Percentiles rank a stretch among this genome's conserved stretches.
These are phyloP conservation scores for Fabriciana adippe DNA, from an alignment of 2,888 invertebrate species.

Conservation along the genomic window DNA sequence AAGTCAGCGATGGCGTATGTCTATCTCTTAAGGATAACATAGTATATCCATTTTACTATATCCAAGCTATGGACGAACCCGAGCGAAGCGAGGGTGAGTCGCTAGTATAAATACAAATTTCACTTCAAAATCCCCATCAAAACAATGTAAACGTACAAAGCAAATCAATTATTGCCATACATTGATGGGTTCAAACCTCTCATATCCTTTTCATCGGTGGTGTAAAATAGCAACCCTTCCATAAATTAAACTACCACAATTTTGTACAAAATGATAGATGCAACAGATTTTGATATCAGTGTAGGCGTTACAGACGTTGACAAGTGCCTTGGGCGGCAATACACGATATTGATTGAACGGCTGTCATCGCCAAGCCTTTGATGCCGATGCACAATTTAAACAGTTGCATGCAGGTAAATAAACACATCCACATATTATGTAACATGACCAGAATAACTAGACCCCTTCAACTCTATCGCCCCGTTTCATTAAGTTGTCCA, in stretches of 20 bases:
- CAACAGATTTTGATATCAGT: conserved; percentile 16
- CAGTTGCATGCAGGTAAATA: conserved; percentile 16
- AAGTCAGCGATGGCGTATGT: too few species aligned
- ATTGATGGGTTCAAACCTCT: neutral
- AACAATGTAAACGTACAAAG: too few species aligned
- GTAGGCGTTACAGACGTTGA: conserved; percentile 15
- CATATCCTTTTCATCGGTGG: neutral
- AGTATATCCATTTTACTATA: too few species aligned
- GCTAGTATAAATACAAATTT: too few species aligned
- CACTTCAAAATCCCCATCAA: too few species aligned
- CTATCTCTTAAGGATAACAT: too few species aligned
- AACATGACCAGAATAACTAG: neutral
- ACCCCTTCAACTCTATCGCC: neutral
- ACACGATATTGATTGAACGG: conserved; percentile 20
- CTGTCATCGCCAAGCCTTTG: conserved; percentile 23
- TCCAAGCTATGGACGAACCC: too few species aligned
- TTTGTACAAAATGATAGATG: conserved; percentile 5
- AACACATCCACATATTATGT: conserved; percentile 1
- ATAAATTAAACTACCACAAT: conserved; percentile 9
- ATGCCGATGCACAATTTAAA: conserved; percentile 14
- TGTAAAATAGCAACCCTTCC: neutral
- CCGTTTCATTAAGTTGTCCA: conserved; percentile 1
- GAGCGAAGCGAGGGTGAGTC: too few species aligned
- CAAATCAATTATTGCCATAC: too few species aligned
- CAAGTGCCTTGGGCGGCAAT: conserved; percentile 26